phyloP scores from a whole-genome alignment of 2,888 invertebrate species.

The Epistrophe grossulariae region DNA sequence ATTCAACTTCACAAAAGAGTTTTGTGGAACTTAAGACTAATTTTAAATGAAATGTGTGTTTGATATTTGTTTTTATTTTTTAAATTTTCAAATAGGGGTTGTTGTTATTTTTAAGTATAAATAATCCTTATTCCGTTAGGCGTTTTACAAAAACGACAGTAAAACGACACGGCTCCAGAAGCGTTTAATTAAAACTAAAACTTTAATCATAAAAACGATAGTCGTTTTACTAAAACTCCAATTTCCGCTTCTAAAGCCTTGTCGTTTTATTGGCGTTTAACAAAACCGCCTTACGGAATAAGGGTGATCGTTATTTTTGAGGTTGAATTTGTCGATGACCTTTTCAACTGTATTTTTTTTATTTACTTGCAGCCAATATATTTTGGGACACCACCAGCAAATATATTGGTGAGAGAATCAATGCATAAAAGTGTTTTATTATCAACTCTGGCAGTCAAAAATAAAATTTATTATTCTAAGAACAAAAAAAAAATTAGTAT shows the following conservation, averaged over 20 bases:
- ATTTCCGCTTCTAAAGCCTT: no score
- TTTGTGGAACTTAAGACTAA: neutral
- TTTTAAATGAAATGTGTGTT: neutral
- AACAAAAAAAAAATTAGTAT: neutral
- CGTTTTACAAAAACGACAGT: no score
- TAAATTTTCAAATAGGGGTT: neutral
- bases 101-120: neutral
- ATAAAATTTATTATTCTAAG: neutral
- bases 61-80: conserved; percentile 2
- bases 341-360: neutral
- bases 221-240: no score
- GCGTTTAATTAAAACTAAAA: no score
- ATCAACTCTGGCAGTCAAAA: conserved; percentile 1
- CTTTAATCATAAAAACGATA: no score
- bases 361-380: neutral
- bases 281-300: no score
- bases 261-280: no score
- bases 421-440: neutral
- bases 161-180: no score
- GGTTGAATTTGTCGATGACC: neutral
- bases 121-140: no score
- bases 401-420: neutral
- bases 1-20: neutral
- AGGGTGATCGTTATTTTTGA: neutral
- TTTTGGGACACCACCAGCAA: neutral